Evolutionary conservation across 2,888 invertebrate species (phyloP), one percentile per base, ranked within the genome.

Genomic region (Brachypterus glaber): DNA sequence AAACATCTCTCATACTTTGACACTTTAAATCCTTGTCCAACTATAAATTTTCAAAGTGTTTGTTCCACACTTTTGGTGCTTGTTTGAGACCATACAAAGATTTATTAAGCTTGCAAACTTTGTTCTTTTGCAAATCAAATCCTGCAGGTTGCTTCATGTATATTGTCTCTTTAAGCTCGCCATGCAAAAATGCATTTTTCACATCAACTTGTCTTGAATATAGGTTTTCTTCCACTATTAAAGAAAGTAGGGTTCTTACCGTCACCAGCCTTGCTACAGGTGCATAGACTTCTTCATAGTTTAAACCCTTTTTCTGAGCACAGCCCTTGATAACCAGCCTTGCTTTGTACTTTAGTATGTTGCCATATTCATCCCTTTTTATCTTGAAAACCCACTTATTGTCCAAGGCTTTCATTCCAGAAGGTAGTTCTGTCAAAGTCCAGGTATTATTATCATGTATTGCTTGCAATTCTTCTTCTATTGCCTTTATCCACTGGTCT

Each of bases 311-410:
- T 40, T 29, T 32, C 40, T 54, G 53, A 5, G 44, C 18, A 35
- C 47, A 54, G 5, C 52, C 52, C 35, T 49, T 52, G 7, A 46
- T 32, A 3, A 53, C 54, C 5, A 54, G 35, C 30, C 53, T 44
- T 2, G 54, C 52, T 37, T 56, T 54, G 24, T 49, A 47, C 15
- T 35, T 44, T 13, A 24, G 9, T n/a, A 47, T 33, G 30, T 37
- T 45, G 29, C 39, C 48, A 36, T 37, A 30, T 30, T 18, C 24
- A 43, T 46, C 39, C 35, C 14, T 12, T 41, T 54, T 51, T 12
- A 43, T 17, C 38, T 40, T 45, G 33, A 51, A 50, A 4, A 52
- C 30, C 48, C 52, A 52, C 29, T 41, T 48, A 26, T 18, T 37
- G 17, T 39, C 37, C 9, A 53, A 41, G 2, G 40, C 12, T 16